Evolutionary conservation across 2,888 invertebrate species (phyloP).

Genomic region (Deroplatys truncata): DNA sequence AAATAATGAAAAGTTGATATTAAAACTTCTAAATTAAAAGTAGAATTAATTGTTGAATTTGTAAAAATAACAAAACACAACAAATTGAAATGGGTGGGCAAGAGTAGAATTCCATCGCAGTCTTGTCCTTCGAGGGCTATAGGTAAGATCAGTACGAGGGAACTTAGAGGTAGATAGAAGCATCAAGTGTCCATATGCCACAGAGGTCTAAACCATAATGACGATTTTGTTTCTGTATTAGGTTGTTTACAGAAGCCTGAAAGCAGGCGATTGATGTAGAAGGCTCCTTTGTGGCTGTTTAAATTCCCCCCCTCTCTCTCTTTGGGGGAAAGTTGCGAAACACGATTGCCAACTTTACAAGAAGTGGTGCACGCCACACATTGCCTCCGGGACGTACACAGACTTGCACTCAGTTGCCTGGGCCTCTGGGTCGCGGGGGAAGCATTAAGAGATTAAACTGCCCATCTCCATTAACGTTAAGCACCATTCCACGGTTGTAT

Average conservation of each 20-base stretch:
- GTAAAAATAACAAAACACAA: too few relatives aligned
- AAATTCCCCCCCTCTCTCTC: not conserved
- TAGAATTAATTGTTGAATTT: too few relatives aligned
- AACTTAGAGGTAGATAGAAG: too few relatives aligned
- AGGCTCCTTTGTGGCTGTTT: not conserved
- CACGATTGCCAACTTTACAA: not conserved
- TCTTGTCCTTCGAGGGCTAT: too few relatives aligned
- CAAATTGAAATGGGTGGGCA: too few relatives aligned
- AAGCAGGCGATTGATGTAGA: not conserved
- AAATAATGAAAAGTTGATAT: too few relatives aligned
- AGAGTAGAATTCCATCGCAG: too few relatives aligned
- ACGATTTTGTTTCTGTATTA: not conserved
- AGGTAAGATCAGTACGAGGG: too few relatives aligned
- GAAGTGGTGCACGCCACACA: not conserved
- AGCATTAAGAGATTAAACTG: constrained; percentile 13
- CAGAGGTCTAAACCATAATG: too few relatives aligned
- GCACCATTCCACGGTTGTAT: not conserved
- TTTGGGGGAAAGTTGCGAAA: not conserved
- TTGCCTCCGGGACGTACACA: not conserved
- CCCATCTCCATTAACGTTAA: constrained; percentile 17
- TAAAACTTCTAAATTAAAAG: too few relatives aligned
- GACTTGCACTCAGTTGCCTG: not conserved
- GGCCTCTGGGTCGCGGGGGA: not conserved
- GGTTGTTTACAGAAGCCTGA: not conserved
- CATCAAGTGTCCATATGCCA: too few relatives aligned